Evolutionary conservation across 2,797 vertebrate species (phyloP), one percentile per base, ranked within the genome.

Genomic region (Aphelocoma californica): DNA sequence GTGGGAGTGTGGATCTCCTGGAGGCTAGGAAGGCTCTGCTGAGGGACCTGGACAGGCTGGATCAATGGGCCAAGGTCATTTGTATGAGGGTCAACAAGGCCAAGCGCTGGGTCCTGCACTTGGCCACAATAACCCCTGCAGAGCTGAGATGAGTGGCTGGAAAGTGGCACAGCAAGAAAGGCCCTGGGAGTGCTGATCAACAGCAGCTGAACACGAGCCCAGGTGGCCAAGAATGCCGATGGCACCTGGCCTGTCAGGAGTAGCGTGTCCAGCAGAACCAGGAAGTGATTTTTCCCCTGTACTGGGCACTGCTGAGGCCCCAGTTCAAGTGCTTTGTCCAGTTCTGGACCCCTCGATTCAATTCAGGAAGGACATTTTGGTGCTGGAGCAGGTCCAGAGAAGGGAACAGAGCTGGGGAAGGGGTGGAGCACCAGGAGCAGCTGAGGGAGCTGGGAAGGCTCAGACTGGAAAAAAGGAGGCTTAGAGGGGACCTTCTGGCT

Each of bases 401-500:
- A 17, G 19, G 32, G 15, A 67, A 44, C 3, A 6, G 23, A 75
- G 61, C 15, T 15, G 13, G 19, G n/a, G 24, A 64, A 47, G n/a
- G 18, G 28, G 1, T 66, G 45, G 38, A 36, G 36, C 38, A 44
- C 18, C 53, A 58, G 34, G 36, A 36, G 5, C 3, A 1, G 21
- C 38, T 53, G 47, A 71, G 15, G 32, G 21, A 66, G 36, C 42
- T 34, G 31, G 13, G 20, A 8, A 3, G 6, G 21, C 25, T 65
- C 44, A 44, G 21, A 26, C 44, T 57, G 61, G 26, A 36, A 9
- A 48, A 64, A 40, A 57, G 23, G 18, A 58, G 53, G 32, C n/a
- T 45, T 38, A 38, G n/a, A 0, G 2, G 23, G 19, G 4, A 58
- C 4, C 12, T 36, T 66, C 6, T 77, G 8, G 7, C 24, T 60